Base-by-base conservation (phyloP, 2,797 vertebrate species). In the Cygnus olor region DNA sequence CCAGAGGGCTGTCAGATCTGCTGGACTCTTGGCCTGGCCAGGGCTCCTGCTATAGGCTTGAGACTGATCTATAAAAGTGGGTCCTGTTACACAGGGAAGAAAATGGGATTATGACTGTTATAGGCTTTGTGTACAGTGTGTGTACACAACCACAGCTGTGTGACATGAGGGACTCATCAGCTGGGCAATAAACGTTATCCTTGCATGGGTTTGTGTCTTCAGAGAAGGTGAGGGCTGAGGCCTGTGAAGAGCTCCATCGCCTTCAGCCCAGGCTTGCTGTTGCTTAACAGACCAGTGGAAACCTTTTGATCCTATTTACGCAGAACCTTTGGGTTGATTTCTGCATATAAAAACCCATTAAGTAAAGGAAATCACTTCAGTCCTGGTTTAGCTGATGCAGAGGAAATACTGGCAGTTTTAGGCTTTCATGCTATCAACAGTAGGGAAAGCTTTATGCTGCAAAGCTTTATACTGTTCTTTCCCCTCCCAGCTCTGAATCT, bases 201-300 rank as follows among this genome's bases (percentile, higher is more conserved):
- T 56, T 2, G 0, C 1, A 1, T 66, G 40, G 8, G 28, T 82
- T 45, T 76, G 6, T 68, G 71, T 81, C 70, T 71, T 76, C 28
- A 58, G 54, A 58, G 79, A 40, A 22, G 3, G 8, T 0, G 2
- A 49, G 11, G 14, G 38, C 68, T 32, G 58, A 53, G 53, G 11
- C 12, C 2, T 2, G 16, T n/a, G 51, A 24, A 92, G 47, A 18
- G 0, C 7, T 88, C n/a, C 14, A 14, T 58, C 2, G 1, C 38
- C 58, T 44, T 18, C 69, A 83, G 49, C 40, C 27, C 38, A 47
- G n/a, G 14, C 61, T 69, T 95, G 66, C 28, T 34, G 3, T 80
- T 9, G 2, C 42, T 66, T 32, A 32, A 1, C 14, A n/a, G 1
- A 1, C 20, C 66, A 68, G 25, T 65, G 36, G 71, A 66, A 90